phyloP scores from a whole-genome alignment of 2,888 invertebrate species.

The Gryllus longicercus region DNA sequence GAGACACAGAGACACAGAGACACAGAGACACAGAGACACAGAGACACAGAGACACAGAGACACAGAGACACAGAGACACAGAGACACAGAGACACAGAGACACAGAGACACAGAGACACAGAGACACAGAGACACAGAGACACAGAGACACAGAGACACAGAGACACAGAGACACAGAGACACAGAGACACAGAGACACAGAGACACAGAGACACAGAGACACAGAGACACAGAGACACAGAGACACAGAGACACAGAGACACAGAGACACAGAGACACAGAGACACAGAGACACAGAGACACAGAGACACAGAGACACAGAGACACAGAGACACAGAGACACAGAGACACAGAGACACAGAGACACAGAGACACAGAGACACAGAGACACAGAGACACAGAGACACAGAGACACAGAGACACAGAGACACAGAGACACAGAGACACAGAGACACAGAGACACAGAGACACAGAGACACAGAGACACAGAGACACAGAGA shows the following conservation, averaged over 20 bases:
- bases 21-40: conserved; percentile 18
- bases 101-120: conserved; percentile 4
- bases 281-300: conserved; percentile 20
- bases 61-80: conserved; percentile 12
- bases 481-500: neutral
- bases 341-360: neutral
- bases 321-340: conserved; percentile 5
- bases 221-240: conserved; percentile 18
- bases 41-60: conserved; percentile 22
- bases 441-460: conserved; percentile 11
- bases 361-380: neutral
- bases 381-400: neutral
- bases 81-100: conserved; percentile 21
- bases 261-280: neutral
- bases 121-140: conserved; percentile 6
- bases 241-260: neutral
- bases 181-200: conserved; percentile 3
- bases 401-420: neutral
- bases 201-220: conserved; percentile 18
- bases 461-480: neutral
- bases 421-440: conserved; percentile 21
- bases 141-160: conserved; percentile 20
- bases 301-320: conserved; percentile 11
- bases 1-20: conserved; percentile 4
- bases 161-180: conserved; percentile 20